Evolutionary conservation across 2,888 invertebrate genomes (phyloP).

Genomic region (Hydrotaea diabolus): DNA sequence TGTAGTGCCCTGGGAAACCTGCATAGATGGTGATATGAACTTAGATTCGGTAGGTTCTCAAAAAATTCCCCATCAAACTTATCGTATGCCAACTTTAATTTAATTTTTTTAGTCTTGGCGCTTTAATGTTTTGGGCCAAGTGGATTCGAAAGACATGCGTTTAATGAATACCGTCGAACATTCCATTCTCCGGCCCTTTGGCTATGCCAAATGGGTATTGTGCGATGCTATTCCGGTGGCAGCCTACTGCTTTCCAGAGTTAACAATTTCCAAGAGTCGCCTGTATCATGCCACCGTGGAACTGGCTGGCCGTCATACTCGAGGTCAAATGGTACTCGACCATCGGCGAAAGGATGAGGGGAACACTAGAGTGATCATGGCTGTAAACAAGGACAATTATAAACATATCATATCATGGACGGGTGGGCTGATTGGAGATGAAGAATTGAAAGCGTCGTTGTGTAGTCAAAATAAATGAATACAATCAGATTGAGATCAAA

Average conservation of each 20-base stretch:
- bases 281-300: constrained; percentile 82
- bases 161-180: constrained; percentile 82
- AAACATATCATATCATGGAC: constrained; percentile 71
- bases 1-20: constrained; percentile 86
- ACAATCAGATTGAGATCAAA: too few species aligned
- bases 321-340: constrained; percentile 84
- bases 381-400: constrained; percentile 66
- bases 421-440: constrained; percentile 65
- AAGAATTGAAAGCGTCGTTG: constrained; percentile 32
- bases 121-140: constrained; percentile 73
- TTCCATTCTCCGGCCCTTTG: constrained; percentile 68
- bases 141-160: constrained; percentile 76
- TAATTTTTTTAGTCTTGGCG: constrained; percentile 82
- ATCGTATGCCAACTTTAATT: background rate
- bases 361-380: constrained; percentile 68
- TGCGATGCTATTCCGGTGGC: constrained; percentile 82
- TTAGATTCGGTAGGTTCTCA: constrained; percentile 71
- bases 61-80: constrained; percentile 20
- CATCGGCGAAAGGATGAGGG: constrained; percentile 73
- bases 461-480: background rate
- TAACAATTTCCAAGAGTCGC: constrained; percentile 74
- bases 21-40: constrained; percentile 76
- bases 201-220: constrained; percentile 73
- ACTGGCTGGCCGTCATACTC: constrained; percentile 82
- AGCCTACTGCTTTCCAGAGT: constrained; percentile 79